Conservation (phyloP, 2,113 vertebrate species). For the Nannospalax galili region DNA sequence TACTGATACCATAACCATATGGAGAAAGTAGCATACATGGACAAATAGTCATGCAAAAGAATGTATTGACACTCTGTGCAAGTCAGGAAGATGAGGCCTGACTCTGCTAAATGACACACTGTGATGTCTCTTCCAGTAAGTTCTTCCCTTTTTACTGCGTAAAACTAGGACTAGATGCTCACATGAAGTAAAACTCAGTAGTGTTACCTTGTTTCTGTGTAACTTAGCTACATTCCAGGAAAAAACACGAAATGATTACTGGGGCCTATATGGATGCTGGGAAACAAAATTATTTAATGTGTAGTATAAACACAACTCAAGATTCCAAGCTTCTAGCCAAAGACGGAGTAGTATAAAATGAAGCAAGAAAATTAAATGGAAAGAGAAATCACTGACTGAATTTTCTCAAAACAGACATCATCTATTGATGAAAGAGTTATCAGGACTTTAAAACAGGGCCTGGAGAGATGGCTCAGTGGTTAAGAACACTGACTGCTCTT, state of each 20-base stretch:
- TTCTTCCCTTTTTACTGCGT: background rate
- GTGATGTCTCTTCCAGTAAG: background rate
- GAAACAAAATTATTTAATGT: background rate
- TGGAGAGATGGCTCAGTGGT: no score
- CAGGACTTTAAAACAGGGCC: no score
- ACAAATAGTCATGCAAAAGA: background rate
- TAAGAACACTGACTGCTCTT: no score
- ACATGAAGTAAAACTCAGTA: background rate
- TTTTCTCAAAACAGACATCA: no score
- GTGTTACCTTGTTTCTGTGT: background rate
- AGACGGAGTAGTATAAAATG: background rate
- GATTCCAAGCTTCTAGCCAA: background rate
- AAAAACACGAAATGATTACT: background rate
- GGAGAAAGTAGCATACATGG: accelerated
- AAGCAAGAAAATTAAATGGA: background rate
- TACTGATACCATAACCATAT: background rate
- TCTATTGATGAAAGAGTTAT: no score
- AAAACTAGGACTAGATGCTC: background rate
- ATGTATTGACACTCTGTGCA: background rate
- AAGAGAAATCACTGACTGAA: background rate
- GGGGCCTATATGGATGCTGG: background rate
- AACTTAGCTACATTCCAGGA: background rate
- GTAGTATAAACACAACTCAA: background rate
- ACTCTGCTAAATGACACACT: background rate
- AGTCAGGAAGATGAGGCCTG: no score